Evolutionary conservation across 2,113 vertebrate species (phyloP), one percentile per base, ranked within the genome.

Genomic region (Aegotheles bennettii): DNA sequence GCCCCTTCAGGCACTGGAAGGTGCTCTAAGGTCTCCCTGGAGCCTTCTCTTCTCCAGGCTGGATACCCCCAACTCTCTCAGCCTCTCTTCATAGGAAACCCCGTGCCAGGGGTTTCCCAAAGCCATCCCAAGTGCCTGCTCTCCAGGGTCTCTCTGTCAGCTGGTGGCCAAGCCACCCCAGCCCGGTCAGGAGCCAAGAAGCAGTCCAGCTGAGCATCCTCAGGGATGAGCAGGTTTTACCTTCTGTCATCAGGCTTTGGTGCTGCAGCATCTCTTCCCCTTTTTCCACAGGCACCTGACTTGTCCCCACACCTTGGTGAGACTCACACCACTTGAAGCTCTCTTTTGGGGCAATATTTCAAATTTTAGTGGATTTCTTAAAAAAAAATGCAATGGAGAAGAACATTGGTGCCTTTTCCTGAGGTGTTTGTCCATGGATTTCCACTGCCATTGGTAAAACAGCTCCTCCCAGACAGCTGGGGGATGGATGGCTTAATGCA

Each of bases 251-350:
- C 0, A 0, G 17, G 21, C 8, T 50, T 63, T 29, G n/a, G 31
- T 19, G 31, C 36, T 11, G 7, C 69, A 84, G 36, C 42, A 40
- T 54, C 59, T 70, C 21, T 42, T 56, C 29, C 18, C 11, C 29
- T 59, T 29, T 33, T 11, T 33, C n/a, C 9, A 2, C 48, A 38
- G 29, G 16, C 4, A 7, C 25, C 21, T 77, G 64, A 38, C 45
- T 7, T 61, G 18, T 15, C 24, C 16, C 26, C 12, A 2, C 0
- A 3, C 36, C 65, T 67, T 7, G 19, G 47, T 15, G 60, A 57
- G 36, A 40, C 18, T 78, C 0, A 0, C 6, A 9, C 21, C 5
- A 2, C 67, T 61, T 3, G 57, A 36, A 38, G 33, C 1, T 4
- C 5, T 65, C 35, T 68, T 24, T 19, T 1, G n/a, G 64, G 42